Conservation (phyloP, 2,888 invertebrate species). For the Euplagia quadripunctaria region DNA sequence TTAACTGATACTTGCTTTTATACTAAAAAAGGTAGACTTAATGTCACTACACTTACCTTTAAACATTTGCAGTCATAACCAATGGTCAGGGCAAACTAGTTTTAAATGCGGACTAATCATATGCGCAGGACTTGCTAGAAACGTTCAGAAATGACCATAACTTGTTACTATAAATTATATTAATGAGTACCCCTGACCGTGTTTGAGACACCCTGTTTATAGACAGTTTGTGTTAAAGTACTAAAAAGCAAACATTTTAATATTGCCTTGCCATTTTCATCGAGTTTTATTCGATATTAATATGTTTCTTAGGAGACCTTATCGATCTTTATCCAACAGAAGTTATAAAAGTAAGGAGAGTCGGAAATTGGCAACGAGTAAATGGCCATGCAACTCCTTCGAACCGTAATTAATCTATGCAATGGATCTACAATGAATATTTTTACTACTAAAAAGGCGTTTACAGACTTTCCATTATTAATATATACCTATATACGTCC, state of each 20-base stretch:
- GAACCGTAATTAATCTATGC: too few relatives aligned
- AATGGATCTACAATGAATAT: too few relatives aligned
- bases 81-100: constrained; percentile 28
- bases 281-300: neutral
- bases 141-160: constrained; percentile 19
- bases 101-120: constrained; percentile 44
- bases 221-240: constrained; percentile 14
- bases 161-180: constrained; percentile 40
- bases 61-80: neutral
- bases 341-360: neutral
- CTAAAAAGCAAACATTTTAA: neutral
- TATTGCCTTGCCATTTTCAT: neutral
- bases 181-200: constrained; percentile 45
- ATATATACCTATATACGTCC: too few relatives aligned
- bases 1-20: neutral
- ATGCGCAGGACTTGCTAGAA: constrained; percentile 34
- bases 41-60: neutral
- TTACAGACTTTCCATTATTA: too few relatives aligned
- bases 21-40: neutral
- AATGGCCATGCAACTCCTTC: neutral
- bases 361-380: neutral
- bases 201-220: constrained; percentile 19
- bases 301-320: neutral
- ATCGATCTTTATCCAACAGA: too few relatives aligned
- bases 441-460: too few relatives aligned